phyloP scores from a whole-genome alignment of 2,888 invertebrate species.

The Andricus quercusramuli region DNA sequence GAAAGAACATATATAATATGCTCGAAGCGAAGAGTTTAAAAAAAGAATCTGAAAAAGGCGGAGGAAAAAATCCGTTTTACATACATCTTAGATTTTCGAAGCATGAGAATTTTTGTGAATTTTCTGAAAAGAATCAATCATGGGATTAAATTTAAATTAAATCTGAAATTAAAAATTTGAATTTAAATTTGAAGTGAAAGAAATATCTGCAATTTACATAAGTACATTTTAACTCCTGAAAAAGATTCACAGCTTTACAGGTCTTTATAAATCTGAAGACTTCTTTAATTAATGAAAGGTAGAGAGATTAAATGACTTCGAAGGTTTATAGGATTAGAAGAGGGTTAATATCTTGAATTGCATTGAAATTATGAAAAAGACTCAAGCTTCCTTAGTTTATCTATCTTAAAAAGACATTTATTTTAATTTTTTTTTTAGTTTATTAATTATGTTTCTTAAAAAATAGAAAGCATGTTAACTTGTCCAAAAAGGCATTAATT shows the following conservation, averaged over 20 bases:
- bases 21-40: slow-evolving; percentile 2
- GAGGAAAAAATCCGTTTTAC: slow-evolving; percentile 16
- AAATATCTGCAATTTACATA: slow-evolving; percentile 6
- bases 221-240: slow-evolving; percentile 1
- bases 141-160: background rate
- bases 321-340: slow-evolving; percentile 4
- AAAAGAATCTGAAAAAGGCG: slow-evolving; percentile 14
- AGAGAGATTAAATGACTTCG: slow-evolving; percentile 25
- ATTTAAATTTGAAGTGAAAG: slow-evolving; percentile 3
- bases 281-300: slow-evolving; percentile 26
- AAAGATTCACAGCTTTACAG: background rate
- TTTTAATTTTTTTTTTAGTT: background rate
- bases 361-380: background rate
- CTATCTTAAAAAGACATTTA: background rate
- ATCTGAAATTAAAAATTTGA: background rate
- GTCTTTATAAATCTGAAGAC: slow-evolving; percentile 17
- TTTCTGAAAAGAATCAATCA: slow-evolving; percentile 18
- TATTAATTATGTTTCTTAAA: background rate
- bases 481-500: background rate
- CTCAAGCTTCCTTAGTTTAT: background rate
- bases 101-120: background rate
- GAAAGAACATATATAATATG: slow-evolving; percentile 60
- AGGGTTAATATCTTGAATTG: slow-evolving; percentile 22
- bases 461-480: background rate
- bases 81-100: background rate